Conservation (phyloP, 2,888 invertebrate species). For the Lysandra coridon region DNA sequence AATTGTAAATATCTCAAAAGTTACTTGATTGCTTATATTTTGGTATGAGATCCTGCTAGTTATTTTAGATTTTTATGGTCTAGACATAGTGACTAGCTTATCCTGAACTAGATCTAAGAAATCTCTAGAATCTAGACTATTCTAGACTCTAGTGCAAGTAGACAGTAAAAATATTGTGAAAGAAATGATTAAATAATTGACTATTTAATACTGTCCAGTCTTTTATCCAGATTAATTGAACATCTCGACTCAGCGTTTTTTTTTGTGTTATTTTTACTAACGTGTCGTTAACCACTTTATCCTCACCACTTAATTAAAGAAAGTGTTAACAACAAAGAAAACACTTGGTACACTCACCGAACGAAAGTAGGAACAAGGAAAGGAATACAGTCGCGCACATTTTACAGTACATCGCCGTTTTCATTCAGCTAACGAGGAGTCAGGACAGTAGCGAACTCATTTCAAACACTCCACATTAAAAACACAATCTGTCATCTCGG, state of each 20-base stretch:
- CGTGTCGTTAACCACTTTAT: no score
- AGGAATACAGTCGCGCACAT: slow-evolving; percentile 40
- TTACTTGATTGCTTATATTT: neutral
- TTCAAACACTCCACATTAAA: slow-evolving; percentile 28
- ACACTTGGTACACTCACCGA: slow-evolving; percentile 42
- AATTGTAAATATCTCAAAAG: no score
- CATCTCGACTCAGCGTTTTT: no score
- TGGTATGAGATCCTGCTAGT: neutral
- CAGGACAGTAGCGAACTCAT: slow-evolving; percentile 22
- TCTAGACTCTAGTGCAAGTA: no score
- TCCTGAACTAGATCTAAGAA: neutral
- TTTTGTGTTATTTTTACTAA: no score
- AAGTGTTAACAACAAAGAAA: neutral
- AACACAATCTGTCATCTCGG: slow-evolving; percentile 49
- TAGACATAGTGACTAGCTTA: neutral
- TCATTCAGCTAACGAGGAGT: neutral
- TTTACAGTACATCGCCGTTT: slow-evolving; percentile 34
- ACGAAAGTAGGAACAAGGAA: slow-evolving; percentile 46
- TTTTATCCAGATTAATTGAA: no score
- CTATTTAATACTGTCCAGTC: no score
- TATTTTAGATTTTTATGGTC: neutral
- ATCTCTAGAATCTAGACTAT: neutral
- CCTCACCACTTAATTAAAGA: neutral
- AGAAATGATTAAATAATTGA: neutral
- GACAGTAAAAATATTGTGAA: neutral